A percentile compares a stretch with the other conserved stretches of the same genome.
Evolutionary conservation across 2,888 invertebrate species (phyloP).

Genomic region (Chironomus riparius): DNA sequence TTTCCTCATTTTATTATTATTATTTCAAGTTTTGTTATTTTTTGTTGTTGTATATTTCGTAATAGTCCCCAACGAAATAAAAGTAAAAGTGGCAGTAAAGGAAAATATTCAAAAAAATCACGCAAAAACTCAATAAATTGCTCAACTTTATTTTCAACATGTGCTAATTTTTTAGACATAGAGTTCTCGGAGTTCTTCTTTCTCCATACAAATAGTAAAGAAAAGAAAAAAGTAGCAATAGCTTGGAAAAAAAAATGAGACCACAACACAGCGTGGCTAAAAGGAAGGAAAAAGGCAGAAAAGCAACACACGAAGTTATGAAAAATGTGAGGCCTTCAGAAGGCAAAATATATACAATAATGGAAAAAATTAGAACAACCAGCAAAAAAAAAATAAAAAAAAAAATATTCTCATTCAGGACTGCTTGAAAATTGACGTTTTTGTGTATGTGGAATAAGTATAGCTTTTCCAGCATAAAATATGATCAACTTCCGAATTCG

Average conservation of each 20-base stretch:
- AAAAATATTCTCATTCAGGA: too few species aligned
- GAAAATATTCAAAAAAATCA: slow-evolving; percentile 16
- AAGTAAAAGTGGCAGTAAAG: neutral
- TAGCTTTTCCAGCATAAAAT: slow-evolving; percentile 4
- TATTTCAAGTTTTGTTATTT: too few species aligned
- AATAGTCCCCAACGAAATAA: neutral
- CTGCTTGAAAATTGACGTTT: too few species aligned
- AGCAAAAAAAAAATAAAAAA: neutral
- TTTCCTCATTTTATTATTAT: too few species aligned
- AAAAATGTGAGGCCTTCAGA: neutral
- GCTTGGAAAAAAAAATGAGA: slow-evolving; percentile 7
- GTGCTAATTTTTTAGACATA: slow-evolving; percentile 20
- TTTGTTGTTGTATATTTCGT: too few species aligned
- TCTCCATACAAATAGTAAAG: neutral
- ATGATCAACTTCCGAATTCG: slow-evolving; percentile 15
- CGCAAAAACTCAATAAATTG: slow-evolving; percentile 27
- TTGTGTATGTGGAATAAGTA: too few species aligned
- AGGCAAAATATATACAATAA: neutral
- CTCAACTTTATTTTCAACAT: slow-evolving; percentile 24
- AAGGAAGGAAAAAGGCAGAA: neutral
- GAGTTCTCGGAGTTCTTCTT: neutral
- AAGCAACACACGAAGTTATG: neutral
- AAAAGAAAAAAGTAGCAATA: neutral
- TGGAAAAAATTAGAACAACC: neutral
- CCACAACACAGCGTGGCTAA: slow-evolving; percentile 9